A percentile compares a stretch with the other conserved stretches of the same genome.
phyloP scores from a whole-genome alignment of 2,113 vertebrate genomes.

The Shinisaurus crocodilurus region DNA sequence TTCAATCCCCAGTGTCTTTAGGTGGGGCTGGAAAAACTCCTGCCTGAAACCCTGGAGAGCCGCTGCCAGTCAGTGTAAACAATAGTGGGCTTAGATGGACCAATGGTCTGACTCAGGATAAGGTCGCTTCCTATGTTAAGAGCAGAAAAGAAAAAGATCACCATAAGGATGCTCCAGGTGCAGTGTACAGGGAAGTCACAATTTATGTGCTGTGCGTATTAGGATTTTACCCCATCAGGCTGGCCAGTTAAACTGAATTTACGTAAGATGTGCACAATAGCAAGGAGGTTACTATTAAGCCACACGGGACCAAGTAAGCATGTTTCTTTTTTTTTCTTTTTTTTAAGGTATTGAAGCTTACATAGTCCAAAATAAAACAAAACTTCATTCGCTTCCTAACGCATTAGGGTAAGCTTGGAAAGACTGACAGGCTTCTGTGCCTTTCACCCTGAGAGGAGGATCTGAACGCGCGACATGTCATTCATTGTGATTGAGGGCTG shows the following conservation, averaged over 20 bases:
- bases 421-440: not conserved
- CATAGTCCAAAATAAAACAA: not conserved
- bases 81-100: too few relatives aligned
- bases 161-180: not conserved
- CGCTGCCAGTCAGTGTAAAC: too few relatives aligned
- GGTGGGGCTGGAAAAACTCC: too few relatives aligned
- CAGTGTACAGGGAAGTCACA: not conserved
- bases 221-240: too few relatives aligned
- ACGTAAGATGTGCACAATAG: not conserved
- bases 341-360: not conserved
- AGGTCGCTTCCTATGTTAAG: not conserved
- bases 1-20: too few relatives aligned
- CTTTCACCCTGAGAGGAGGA: not conserved
- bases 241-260: not conserved
- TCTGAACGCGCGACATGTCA: not conserved
- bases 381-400: too few relatives aligned
- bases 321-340: not conserved
- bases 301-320: fast-evolving
- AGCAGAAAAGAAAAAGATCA: not conserved
- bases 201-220: not conserved
- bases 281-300: not conserved
- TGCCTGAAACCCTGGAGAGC: too few relatives aligned
- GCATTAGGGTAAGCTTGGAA: not conserved
- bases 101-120: too few relatives aligned
- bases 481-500: not conserved